These are phyloP conservation scores for Parnassius glacialis DNA, from an alignment of 2,888 invertebrate species.

Conservation along the genomic window DNA sequence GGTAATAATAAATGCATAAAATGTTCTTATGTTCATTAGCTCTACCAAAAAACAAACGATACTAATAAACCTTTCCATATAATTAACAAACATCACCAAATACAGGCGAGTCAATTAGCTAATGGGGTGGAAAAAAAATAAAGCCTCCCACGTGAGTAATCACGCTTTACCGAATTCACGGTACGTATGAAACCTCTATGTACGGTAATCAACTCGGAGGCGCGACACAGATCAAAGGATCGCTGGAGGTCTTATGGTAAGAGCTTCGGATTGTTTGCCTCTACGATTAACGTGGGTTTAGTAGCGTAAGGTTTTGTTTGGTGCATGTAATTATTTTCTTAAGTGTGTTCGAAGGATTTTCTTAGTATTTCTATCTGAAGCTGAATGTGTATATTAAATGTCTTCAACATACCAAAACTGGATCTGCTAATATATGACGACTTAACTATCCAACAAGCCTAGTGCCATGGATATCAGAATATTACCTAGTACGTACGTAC, in stretches of 20 bases:
- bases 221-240: slow-evolving; percentile 60
- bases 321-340: slow-evolving; percentile 7
- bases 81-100: slow-evolving; percentile 8
- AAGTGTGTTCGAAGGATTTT: not conserved
- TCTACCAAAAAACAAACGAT: not conserved
- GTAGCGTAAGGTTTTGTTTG: slow-evolving; percentile 8
- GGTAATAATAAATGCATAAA: too few relatives aligned
- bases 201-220: slow-evolving; percentile 67
- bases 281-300: slow-evolving; percentile 29
- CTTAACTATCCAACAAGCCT: too few relatives aligned
- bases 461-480: too few relatives aligned
- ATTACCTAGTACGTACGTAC: too few relatives aligned
- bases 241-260: slow-evolving; percentile 63
- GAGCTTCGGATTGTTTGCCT: slow-evolving; percentile 56
- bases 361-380: too few relatives aligned
- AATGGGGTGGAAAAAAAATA: slow-evolving; percentile 23
- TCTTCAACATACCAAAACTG: too few relatives aligned
- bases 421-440: too few relatives aligned
- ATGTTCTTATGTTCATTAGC: too few relatives aligned
- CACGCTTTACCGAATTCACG: slow-evolving; percentile 43
- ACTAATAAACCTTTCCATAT: slow-evolving; percentile 1
- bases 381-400: not conserved
- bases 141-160: slow-evolving; percentile 26
- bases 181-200: slow-evolving; percentile 54
- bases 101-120: slow-evolving; percentile 13